These are phyloP conservation scores for Psittacus erithacus DNA, from an alignment of 2,113 vertebrate species.

Conservation along the genomic window DNA sequence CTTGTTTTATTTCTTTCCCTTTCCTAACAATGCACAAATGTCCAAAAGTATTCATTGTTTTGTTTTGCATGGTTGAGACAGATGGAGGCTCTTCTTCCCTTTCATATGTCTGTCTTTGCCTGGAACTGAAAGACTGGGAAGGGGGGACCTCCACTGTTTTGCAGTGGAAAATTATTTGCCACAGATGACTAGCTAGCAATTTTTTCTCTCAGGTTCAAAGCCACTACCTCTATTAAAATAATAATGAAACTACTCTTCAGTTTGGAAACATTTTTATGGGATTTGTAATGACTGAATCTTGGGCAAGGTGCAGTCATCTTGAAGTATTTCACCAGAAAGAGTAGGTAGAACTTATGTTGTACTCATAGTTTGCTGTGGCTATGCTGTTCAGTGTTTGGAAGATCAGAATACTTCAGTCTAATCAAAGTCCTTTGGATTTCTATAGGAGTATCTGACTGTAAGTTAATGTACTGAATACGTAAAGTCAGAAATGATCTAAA, in stretches of 20 bases:
- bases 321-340: background rate
- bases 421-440: background rate
- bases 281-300: background rate
- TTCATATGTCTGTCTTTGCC: background rate
- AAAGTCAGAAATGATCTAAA: background rate
- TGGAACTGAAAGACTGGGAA: background rate
- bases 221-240: background rate
- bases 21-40: background rate
- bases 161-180: background rate
- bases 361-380: background rate
- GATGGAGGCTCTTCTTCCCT: background rate
- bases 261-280: background rate
- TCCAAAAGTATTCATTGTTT: background rate
- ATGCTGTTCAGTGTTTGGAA: background rate
- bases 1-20: background rate
- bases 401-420: background rate
- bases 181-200: background rate
- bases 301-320: background rate
- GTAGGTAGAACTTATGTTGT: background rate
- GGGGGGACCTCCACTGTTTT: background rate
- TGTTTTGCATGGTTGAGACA: background rate
- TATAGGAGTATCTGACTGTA: background rate
- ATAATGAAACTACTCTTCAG: background rate
- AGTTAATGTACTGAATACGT: background rate
- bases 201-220: background rate